Percentiles rank a stretch among this genome's conserved stretches.
phyloP scores from a whole-genome alignment of 2,113 vertebrate genomes.

The Eulemur rufifrons region DNA sequence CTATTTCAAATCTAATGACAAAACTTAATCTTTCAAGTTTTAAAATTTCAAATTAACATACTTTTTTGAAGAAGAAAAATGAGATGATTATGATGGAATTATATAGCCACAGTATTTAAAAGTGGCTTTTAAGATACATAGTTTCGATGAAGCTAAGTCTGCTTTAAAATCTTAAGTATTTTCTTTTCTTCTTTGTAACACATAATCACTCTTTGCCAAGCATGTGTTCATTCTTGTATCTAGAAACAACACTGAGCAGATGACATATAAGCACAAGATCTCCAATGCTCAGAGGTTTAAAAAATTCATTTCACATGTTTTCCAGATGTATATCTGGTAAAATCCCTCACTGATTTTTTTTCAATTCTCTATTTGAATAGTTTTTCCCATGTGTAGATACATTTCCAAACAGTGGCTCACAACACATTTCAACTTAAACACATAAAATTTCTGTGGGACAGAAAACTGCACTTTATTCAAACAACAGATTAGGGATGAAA shows the following conservation, averaged over 20 bases:
- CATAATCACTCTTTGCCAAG: not conserved
- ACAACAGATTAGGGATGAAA: slow-evolving; percentile 63
- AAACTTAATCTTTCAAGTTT: slow-evolving; percentile 7
- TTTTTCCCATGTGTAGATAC: slow-evolving; percentile 34
- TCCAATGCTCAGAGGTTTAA: slow-evolving; percentile 47
- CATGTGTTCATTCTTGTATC: slow-evolving; percentile 48
- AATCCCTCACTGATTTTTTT: slow-evolving; percentile 59
- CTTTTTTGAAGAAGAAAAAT: not conserved
- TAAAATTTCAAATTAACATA: not conserved
- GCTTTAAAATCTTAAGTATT: slow-evolving; percentile 4
- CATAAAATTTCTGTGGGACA: slow-evolving; percentile 55
- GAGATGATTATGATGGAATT: not conserved
- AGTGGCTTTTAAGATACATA: not conserved
- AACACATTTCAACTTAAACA: slow-evolving; percentile 47
- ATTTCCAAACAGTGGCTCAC: slow-evolving; percentile 47
- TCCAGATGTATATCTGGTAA: slow-evolving; percentile 41
- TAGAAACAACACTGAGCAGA: slow-evolving; percentile 64
- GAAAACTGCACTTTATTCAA: slow-evolving; percentile 75
- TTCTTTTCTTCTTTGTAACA: not conserved
- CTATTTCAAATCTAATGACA: not conserved
- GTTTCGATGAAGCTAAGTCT: not conserved
- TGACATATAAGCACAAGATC: slow-evolving; percentile 5
- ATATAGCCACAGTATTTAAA: not conserved
- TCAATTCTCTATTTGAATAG: slow-evolving; percentile 23
- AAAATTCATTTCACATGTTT: slow-evolving; percentile 72